These are phyloP conservation scores for Eulithis prunata DNA, from an alignment of 2,888 invertebrate genomes.

Conservation along the genomic window DNA sequence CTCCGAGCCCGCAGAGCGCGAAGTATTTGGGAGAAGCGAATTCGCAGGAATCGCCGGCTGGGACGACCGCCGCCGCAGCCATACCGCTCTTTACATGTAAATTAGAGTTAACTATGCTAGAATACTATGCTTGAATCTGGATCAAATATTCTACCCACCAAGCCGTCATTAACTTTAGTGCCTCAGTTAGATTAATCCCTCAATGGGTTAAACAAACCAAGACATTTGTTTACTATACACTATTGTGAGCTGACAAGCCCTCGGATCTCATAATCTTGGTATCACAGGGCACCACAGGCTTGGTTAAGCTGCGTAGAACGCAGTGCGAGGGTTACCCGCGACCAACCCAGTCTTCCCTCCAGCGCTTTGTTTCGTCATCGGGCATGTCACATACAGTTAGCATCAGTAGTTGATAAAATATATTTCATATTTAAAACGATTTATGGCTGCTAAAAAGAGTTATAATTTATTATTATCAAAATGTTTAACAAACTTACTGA, in stretches of 20 bases:
- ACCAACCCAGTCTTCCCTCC: constrained; percentile 35
- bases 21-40: constrained; percentile 96
- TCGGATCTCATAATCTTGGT: constrained; percentile 64
- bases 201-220: too few relatives aligned
- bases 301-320: constrained; percentile 48
- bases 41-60: constrained; percentile 89
- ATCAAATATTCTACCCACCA: too few relatives aligned
- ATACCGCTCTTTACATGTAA: constrained; percentile 49
- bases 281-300: constrained; percentile 61
- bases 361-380: constrained; percentile 28
- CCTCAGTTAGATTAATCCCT: too few relatives aligned
- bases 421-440: too few relatives aligned
- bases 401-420: too few relatives aligned
- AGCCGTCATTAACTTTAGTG: too few relatives aligned
- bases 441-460: too few relatives aligned
- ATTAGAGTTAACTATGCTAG: too few relatives aligned
- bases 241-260: constrained; percentile 40
- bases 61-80: constrained; percentile 66
- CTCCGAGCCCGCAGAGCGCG: constrained; percentile 96
- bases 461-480: too few relatives aligned
- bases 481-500: too few relatives aligned
- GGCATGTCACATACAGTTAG: neutral
- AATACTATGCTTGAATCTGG: too few relatives aligned
- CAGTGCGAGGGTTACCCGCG: constrained; percentile 42
- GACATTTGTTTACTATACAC: too few relatives aligned